Evolutionary conservation across 2,797 vertebrate species (phyloP).

Genomic region (Spinus olivaceus): DNA sequence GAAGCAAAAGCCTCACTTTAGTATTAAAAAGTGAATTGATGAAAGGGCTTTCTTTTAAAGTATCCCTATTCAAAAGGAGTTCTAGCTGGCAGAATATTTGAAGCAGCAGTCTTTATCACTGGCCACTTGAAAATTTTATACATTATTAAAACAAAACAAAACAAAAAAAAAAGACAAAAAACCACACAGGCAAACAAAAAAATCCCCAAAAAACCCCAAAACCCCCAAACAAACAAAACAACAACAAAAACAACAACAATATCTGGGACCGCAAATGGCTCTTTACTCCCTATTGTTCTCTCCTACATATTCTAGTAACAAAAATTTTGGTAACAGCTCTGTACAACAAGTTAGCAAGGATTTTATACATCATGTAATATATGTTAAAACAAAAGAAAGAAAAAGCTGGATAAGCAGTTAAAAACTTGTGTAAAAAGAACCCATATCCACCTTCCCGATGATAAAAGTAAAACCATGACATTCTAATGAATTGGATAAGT

Average conservation of each 20-base stretch:
- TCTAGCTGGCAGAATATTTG: not conserved
- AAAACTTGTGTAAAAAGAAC: not conserved
- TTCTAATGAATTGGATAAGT: not conserved
- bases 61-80: not conserved
- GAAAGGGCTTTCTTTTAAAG: not conserved
- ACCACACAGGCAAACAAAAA: not conserved
- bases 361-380: not conserved
- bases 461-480: not conserved
- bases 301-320: not conserved
- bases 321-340: not conserved
- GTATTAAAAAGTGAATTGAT: not conserved
- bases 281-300: not conserved
- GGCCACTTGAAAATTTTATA: not conserved
- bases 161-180: not conserved
- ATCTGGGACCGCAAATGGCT: not conserved
- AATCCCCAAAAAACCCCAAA: not conserved
- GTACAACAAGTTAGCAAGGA: not conserved
- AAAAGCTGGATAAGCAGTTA: accelerated
- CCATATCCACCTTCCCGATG: not conserved
- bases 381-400: accelerated
- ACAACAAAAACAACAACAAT: not conserved
- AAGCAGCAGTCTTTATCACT: not conserved
- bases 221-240: not conserved
- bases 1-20: not conserved
- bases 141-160: not conserved